Evolutionary conservation across 2,888 invertebrate species (phyloP), one percentile per base, ranked within the genome.

Genomic region (Mimumesa dahlbomi): DNA sequence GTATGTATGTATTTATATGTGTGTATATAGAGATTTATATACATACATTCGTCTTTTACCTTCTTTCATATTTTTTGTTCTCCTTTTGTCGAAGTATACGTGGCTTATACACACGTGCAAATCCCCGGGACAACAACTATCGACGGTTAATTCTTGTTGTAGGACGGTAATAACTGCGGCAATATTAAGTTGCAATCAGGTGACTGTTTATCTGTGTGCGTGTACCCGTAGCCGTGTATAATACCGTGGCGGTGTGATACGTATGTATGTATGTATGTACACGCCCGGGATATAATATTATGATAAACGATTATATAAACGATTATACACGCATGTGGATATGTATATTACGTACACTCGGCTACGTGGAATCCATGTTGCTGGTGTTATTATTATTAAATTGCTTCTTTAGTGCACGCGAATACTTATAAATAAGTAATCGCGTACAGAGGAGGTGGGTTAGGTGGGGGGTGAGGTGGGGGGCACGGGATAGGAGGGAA

Each of bases 81-180:
- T 7, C 31, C 1, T n/a, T 25, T 11, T 25, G 6, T 9, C 7
- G 21, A n/a, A n/a, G n/a, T 48, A 43, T 45, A 38, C 52, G 48
- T 36, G 42, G 48, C 21, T 21, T 46, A 40, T 22, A 21, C 43
- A 29, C 56, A 53, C 54, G 53, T 38, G 29, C 13, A 62, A 65
- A 67, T 66, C 63, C 66, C n/a, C 66, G 68, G 70, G 65, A 76
- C 78, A 70, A 52, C 62, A 58, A 57, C 57, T 58, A 82, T 74
- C 66, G 54, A 63, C 46, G 49, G 68, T 57, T 74, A 81, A 80
- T 81, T 73, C 71, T 14, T 63, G 61, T 61, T 49, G 65, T 58
- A 57, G 63, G 63, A 68, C 59, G 71, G 69, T 76, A 79, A 79
- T 79, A 71, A 74, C 66, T 42, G 70, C 52, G 34, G 59, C 63